Conservation (phyloP, 1,140 invertebrate species). For the Nymphalis io region DNA sequence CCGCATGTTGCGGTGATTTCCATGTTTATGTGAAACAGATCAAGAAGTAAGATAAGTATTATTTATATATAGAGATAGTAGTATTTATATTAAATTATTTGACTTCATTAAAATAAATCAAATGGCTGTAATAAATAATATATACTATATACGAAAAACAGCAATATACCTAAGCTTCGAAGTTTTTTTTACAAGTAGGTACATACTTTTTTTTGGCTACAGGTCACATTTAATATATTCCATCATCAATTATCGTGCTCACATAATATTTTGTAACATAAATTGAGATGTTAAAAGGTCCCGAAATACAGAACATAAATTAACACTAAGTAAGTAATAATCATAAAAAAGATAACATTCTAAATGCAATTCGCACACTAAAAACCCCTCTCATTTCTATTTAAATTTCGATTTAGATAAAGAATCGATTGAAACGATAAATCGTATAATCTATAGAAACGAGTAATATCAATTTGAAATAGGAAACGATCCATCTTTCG, state of each 20-base stretch:
- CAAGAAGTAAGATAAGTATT: slow-evolving; percentile 14
- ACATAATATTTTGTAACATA: too few relatives aligned
- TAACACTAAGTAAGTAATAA: slow-evolving; percentile 12
- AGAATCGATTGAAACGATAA: slow-evolving; percentile 46
- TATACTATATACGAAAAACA: too few relatives aligned
- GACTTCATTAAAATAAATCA: background rate
- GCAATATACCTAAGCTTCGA: too few relatives aligned
- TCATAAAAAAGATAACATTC: slow-evolving; percentile 62
- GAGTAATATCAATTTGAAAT: slow-evolving; percentile 35
- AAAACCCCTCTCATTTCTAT: slow-evolving; percentile 37
- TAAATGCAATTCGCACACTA: slow-evolving; percentile 62
- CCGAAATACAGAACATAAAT: background rate
- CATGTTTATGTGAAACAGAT: slow-evolving; percentile 54
- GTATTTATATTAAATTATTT: background rate
- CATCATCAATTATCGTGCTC: too few relatives aligned
- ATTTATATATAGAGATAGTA: too few relatives aligned
- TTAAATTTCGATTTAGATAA: slow-evolving; percentile 68
- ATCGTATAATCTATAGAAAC: slow-evolving; percentile 45
- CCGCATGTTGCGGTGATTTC: slow-evolving; percentile 75
- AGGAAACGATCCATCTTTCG: slow-evolving; percentile 44
- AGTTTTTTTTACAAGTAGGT: too few relatives aligned
- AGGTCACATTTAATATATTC: background rate
- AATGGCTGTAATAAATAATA: background rate
- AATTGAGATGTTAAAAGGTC: too few relatives aligned
- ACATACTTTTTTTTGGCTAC: background rate